Percentiles rank a stretch among this genome's conserved stretches.
Evolutionary conservation across 1,140 invertebrate genomes (phyloP).

Genomic region (Drosophila nikananu): DNA sequence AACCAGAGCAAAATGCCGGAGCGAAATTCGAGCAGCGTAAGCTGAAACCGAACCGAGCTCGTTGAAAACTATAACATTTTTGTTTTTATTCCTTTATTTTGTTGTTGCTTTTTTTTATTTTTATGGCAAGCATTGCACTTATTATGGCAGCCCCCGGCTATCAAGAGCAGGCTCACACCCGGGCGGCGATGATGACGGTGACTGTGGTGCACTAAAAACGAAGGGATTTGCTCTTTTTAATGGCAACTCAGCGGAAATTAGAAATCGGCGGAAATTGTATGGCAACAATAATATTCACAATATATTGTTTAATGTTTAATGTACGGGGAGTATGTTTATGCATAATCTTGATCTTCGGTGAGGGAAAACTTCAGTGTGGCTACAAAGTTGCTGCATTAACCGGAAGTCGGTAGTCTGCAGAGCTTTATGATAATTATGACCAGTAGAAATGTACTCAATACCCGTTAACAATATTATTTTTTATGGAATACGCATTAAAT

Average conservation of each 20-base stretch:
- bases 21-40: conserved; percentile 73
- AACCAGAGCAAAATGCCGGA: conserved; percentile 7
- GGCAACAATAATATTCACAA: conserved; percentile 51
- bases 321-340: conserved; percentile 10
- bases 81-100: conserved; percentile 48
- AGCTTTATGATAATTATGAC: not conserved
- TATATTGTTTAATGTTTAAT: conserved; percentile 42
- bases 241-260: conserved; percentile 77
- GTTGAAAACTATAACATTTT: conserved; percentile 75
- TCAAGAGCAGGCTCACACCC: conserved; percentile 26
- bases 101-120: conserved; percentile 61
- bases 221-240: conserved; percentile 67
- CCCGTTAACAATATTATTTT: not conserved
- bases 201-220: conserved; percentile 60
- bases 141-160: conserved; percentile 59
- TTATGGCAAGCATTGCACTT: conserved; percentile 79
- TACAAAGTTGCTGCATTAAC: conserved; percentile 30
- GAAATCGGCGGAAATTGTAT: conserved; percentile 78
- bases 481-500: not conserved
- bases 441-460: too few relatives aligned
- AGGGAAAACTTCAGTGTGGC: not conserved
- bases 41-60: conserved; percentile 64
- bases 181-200: conserved; percentile 4
- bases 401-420: conserved; percentile 14
- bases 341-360: conserved; percentile 1